Evolutionary conservation across 2,113 vertebrate species (phyloP).

Genomic region (Thamnaconus septentrionalis): DNA sequence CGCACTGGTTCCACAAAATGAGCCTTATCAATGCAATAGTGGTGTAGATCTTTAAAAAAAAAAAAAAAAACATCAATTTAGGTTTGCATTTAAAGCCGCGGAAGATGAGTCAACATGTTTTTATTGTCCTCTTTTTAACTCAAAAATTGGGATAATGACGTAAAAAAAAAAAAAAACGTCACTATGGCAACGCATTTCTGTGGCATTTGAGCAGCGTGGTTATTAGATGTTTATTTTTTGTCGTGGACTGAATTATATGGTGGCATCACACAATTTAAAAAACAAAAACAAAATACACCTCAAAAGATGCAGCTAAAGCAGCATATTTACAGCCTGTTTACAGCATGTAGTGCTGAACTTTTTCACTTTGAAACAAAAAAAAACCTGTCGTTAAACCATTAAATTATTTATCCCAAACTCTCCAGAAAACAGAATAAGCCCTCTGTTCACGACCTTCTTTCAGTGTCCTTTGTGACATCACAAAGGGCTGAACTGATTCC

Average conservation of each 20-base stretch:
- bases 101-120: background rate
- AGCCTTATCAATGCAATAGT: constrained; percentile 20
- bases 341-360: too few species aligned
- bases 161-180: constrained; percentile 43
- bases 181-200: constrained; percentile 56
- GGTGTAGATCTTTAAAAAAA: constrained; percentile 46
- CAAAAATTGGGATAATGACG: constrained; percentile 7
- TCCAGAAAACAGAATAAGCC: too few species aligned
- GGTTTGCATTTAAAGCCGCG: background rate
- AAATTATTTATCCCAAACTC: too few species aligned
- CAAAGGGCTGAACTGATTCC: background rate
- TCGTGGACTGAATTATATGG: too few species aligned
- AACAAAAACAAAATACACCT: background rate
- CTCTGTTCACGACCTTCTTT: too few species aligned
- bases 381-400: too few species aligned
- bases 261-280: too few species aligned
- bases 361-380: too few species aligned
- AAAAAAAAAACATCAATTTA: constrained; percentile 5
- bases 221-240: constrained; percentile 21
- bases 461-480: background rate
- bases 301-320: too few species aligned
- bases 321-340: too few species aligned
- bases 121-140: constrained; percentile 4
- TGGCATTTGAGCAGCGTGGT: constrained; percentile 24
- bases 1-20: constrained; percentile 8